Evolutionary conservation across 2,113 vertebrate species (phyloP).

Genomic region (Potamarius usumacintae): DNA sequence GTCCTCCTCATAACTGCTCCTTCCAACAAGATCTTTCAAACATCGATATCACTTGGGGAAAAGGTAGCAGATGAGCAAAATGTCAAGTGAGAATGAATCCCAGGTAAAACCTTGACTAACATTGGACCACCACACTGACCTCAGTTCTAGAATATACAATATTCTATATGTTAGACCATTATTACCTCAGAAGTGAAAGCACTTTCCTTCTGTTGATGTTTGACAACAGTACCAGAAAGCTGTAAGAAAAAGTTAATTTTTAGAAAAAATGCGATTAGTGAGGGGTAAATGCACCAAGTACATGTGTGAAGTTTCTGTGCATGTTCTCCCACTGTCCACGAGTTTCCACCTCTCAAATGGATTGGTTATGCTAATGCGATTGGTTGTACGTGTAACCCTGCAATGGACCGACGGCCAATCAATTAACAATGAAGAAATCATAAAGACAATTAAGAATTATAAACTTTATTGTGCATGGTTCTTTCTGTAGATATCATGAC

Average conservation of each 20-base stretch:
- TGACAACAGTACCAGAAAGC: neutral
- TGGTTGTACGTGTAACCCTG: neutral
- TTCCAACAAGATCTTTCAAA: neutral
- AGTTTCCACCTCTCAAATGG: neutral
- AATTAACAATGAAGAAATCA: neutral
- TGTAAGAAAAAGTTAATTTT: neutral
- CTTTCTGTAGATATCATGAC: conserved; percentile 82
- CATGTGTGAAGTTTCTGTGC: neutral
- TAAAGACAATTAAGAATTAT: conserved; percentile 83
- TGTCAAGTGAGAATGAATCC: neutral
- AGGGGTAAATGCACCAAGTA: neutral
- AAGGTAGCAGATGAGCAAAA: neutral
- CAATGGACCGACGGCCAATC: neutral
- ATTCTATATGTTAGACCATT: neutral
- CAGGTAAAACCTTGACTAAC: neutral
- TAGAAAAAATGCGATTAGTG: neutral
- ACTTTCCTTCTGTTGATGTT: neutral
- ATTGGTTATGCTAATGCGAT: neutral
- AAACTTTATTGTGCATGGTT: conserved; percentile 93
- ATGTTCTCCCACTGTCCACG: neutral
- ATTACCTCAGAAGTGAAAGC: neutral
- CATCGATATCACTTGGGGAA: neutral
- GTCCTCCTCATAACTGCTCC: neutral
- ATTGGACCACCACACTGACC: neutral
- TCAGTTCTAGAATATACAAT: no score